These are phyloP conservation scores for Ciona savignyi DNA, from an alignment of 23 tunicate species.

Conservation along the genomic window DNA sequence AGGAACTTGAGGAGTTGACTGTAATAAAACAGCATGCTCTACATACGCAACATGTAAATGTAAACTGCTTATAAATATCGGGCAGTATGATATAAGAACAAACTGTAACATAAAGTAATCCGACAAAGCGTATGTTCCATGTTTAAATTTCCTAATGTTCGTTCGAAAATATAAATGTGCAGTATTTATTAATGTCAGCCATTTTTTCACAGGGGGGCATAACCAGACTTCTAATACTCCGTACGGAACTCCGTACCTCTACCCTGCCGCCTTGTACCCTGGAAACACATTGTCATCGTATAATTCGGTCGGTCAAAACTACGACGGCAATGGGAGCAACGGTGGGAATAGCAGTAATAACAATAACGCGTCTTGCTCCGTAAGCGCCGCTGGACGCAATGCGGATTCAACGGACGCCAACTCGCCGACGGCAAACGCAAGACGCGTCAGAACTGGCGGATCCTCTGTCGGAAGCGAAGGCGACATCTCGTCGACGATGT, in stretches of 20 bases:
- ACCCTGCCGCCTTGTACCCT: conserved; percentile 53
- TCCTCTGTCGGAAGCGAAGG: conserved; percentile 81
- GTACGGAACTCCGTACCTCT: conserved; percentile 38
- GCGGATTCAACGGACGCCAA: conserved; percentile 37
- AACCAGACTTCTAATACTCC: conserved; percentile 34
- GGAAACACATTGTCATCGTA: conserved; percentile 27
- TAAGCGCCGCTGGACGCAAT: conserved; percentile 6
- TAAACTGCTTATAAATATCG: too few species aligned
- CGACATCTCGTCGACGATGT: conserved; percentile 65
- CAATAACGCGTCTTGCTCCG: not conserved
- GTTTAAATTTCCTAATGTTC: too few species aligned
- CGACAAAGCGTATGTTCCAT: too few species aligned
- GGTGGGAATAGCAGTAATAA: conserved; percentile 16
- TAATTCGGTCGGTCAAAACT: conserved; percentile 21
- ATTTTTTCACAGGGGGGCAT: conserved; percentile 26
- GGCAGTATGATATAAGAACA: too few species aligned
- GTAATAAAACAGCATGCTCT: too few species aligned
- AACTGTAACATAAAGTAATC: too few species aligned
- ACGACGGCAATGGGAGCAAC: conserved; percentile 24
- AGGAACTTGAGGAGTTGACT: too few species aligned
- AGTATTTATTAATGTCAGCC: too few species aligned
- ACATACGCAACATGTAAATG: too few species aligned
- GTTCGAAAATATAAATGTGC: too few species aligned
- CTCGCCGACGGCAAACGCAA: conserved; percentile 36
- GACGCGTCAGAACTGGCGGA: conserved; percentile 60